Conservation (phyloP, 2,888 invertebrate genomes). For the Unio delphinus region DNA sequence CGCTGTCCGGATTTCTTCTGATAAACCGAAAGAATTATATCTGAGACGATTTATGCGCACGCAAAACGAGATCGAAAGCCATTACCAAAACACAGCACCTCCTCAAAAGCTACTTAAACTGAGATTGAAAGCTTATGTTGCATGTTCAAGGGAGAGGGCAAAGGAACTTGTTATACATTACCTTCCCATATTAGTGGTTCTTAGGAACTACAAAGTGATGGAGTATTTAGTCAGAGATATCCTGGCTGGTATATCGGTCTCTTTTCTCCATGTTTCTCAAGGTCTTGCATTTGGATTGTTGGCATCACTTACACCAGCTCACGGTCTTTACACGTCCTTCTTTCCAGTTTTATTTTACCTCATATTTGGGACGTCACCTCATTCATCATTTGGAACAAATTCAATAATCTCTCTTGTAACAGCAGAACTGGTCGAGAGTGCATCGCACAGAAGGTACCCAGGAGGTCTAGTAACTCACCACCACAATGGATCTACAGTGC, state of each 20-base stretch:
- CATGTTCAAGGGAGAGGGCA: too few relatives aligned
- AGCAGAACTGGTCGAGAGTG: constrained; percentile 44
- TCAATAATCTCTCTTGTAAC: constrained; percentile 59
- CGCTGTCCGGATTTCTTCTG: too few relatives aligned
- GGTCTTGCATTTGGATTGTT: constrained; percentile 59
- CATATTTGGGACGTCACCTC: constrained; percentile 57
- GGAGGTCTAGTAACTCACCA: not conserved
- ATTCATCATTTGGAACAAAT: constrained; percentile 59
- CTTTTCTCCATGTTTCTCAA: constrained; percentile 64
- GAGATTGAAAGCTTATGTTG: too few relatives aligned
- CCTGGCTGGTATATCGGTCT: constrained; percentile 56
- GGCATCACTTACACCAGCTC: constrained; percentile 51
- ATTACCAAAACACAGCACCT: too few relatives aligned
- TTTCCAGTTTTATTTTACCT: constrained; percentile 58
- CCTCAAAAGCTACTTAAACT: too few relatives aligned
- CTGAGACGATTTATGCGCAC: too few relatives aligned
- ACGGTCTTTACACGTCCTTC: constrained; percentile 59
- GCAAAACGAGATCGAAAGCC: too few relatives aligned
- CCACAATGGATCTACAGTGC: too few relatives aligned
- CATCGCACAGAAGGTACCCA: constrained; percentile 6
- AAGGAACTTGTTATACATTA: too few relatives aligned
- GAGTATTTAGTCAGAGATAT: constrained; percentile 33
- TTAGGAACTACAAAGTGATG: constrained; percentile 11
- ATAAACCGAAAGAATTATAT: too few relatives aligned
- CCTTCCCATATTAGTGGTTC: constrained; percentile 12